Percentiles rank a stretch among this genome's conserved stretches.
These are phyloP conservation scores for Raja brachyura DNA, from an alignment of 2,113 vertebrate species.

Conservation along the genomic window DNA sequence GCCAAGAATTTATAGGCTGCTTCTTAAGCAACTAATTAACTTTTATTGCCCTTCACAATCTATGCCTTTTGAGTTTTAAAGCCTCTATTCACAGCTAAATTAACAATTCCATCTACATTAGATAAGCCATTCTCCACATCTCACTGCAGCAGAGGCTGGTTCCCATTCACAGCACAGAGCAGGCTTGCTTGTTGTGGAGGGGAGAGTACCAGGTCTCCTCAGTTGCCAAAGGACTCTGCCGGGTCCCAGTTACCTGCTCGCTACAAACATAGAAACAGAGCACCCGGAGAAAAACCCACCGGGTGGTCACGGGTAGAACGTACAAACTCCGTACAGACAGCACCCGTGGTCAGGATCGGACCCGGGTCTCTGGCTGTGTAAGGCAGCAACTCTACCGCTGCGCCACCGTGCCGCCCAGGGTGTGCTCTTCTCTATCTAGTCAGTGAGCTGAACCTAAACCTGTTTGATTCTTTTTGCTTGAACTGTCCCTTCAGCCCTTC, in stretches of 20 bases:
- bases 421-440: too few species aligned
- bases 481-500: too few species aligned
- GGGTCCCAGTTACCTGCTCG: neutral
- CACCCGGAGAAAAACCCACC: too few species aligned
- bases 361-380: too few species aligned
- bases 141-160: slow-evolving; percentile 8
- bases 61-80: slow-evolving; percentile 36
- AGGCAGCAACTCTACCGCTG: too few species aligned
- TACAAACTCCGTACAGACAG: too few species aligned
- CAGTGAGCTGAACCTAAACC: too few species aligned
- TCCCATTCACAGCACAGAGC: neutral
- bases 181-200: neutral
- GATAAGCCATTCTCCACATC: slow-evolving; percentile 28
- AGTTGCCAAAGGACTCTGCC: neutral
- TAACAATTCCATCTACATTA: slow-evolving; percentile 35
- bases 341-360: too few species aligned
- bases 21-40: slow-evolving; percentile 34
- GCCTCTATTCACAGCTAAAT: slow-evolving; percentile 25
- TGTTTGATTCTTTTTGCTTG: too few species aligned
- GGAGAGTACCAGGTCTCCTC: neutral
- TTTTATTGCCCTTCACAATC: slow-evolving; percentile 30
- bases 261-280: too few species aligned
- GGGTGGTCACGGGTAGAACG: too few species aligned
- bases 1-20: neutral
- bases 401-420: too few species aligned